Base-by-base conservation (phyloP, 1,140 invertebrate species). In the Epicauta chinensis region DNA sequence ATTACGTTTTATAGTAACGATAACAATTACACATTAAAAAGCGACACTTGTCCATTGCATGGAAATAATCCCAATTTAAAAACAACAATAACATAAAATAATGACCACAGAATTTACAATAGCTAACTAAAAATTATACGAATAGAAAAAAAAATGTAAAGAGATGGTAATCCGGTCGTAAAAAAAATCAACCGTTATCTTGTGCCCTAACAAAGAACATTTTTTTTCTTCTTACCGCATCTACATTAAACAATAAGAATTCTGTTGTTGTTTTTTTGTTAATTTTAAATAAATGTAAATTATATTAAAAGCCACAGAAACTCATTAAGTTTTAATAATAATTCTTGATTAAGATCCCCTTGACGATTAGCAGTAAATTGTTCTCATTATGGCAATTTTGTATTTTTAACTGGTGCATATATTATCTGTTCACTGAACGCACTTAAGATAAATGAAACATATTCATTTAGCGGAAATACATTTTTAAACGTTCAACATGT, bases 381-480 rank as follows among this genome's bases (percentile, higher is more conserved):
- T 71, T 69, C 67, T 69, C 67, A 71, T 71, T 71, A 71, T 58
- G 57, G 67, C 69, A 71, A 71, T 71, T 71, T 71, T 71, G 69
- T 71, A 68, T 70, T 71, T 69, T 34, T 66, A 70, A 68, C 61
- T 52, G 66, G 60, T 62, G 67, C 61, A 71, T 71, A 67, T 55
- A 70, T 70, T 70, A 69, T 59, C 59, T 67, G 66, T 61, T 69
- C 66, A 68, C 49, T 67, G 65, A 64, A 60, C 65, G 63, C 63
- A 64, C 59, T 62, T 62, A 58, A 65, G 66, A 68, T 65, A 66
- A 68, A 70, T 58, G 64, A 60, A 63, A 11, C 3, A 12, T 55
- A 59, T 59, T 63, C 45, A 56, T 66, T 64, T 61, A 67, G 60
- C 66, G 67, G 67, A 69, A 69, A 68, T 65, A 57, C 60, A 63